These are phyloP conservation scores for Oreocharis arfaki DNA, from an alignment of 2,113 vertebrate genomes.

Conservation along the genomic window DNA sequence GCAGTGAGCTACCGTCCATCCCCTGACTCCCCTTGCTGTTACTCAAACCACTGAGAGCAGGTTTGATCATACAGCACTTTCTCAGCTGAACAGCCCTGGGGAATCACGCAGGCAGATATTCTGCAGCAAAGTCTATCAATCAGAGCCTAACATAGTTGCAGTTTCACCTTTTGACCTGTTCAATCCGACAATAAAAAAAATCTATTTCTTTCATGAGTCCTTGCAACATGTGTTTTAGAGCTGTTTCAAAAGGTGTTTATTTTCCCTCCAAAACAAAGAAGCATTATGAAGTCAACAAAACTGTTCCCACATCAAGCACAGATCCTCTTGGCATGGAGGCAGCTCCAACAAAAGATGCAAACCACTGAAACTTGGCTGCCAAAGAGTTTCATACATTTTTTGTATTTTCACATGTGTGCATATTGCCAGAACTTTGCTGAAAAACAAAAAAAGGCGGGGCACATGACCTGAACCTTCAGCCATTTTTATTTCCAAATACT, in stretches of 20 bases:
- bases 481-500: not conserved
- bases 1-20: not conserved
- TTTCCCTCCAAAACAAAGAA: constrained; percentile 15
- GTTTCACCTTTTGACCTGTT: constrained; percentile 40
- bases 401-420: not conserved
- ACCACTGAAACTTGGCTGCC: not conserved
- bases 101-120: not conserved
- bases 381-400: not conserved
- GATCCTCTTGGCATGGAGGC: not conserved
- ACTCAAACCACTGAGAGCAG: not conserved
- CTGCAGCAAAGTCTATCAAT: not conserved
- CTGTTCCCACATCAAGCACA: constrained; percentile 1
- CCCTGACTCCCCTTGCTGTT: not conserved
- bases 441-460: not conserved
- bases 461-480: not conserved
- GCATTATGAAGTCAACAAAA: constrained; percentile 28
- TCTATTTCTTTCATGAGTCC: not conserved
- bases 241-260: not conserved
- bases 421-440: not conserved
- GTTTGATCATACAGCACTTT: constrained; percentile 8
- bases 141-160: not conserved
- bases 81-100: not conserved
- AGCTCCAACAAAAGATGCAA: not conserved
- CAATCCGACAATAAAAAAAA: not conserved
- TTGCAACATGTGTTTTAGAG: not conserved